Evolutionary conservation across 2,888 invertebrate genomes (phyloP), one percentile per base, ranked within the genome.

Genomic region (Lepidonotus clava): DNA sequence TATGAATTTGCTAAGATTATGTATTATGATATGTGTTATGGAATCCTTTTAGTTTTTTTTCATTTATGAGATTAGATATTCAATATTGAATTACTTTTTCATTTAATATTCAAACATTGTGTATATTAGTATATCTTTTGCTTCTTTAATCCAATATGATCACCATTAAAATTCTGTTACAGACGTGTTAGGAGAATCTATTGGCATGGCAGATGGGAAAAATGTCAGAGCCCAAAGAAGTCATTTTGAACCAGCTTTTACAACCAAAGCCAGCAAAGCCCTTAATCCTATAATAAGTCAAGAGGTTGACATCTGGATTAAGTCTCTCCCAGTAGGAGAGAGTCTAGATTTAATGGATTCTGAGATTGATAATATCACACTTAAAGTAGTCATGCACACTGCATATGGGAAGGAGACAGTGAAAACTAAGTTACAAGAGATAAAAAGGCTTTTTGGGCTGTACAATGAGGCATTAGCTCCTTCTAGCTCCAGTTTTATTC

Each of bases 171-270:
- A n/a, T n/a, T n/a, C n/a, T n/a, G n/a, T n/a, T 76, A 5, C 76
- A 83, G 84, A 84, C 24, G 28, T 56, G 11, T 56, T 84, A 32
- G 84, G 84, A 11, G 56, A 11, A 18, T 51, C 46, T 24, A 1
- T 84, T 24, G 84, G 84, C 4, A 14, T 32, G 14, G n/a, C 53
- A 1, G 56, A 84, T 84, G 84, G 84, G 2, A 56, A 56, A 14
- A 84, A 36, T 11, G 84, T 84, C 56, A 53, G 34, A 84, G 36
- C 24, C 0, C 56, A 84, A 53, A 51, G 84, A 84, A 28, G 84
- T 8, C 32, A 51, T 8, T 84, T 84, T 32, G 84, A 84, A 34
- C 56, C n/a, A 8, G 28, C 32, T 36, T 84, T 84, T 36, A 34
- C 84, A 0, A 32, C 53, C 6, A 53, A 32, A 14, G 4, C 56